Evolutionary conservation across 2,888 invertebrate genomes (phyloP), one percentile per base, ranked within the genome.

Genomic region (Drosophila helvetica): DNA sequence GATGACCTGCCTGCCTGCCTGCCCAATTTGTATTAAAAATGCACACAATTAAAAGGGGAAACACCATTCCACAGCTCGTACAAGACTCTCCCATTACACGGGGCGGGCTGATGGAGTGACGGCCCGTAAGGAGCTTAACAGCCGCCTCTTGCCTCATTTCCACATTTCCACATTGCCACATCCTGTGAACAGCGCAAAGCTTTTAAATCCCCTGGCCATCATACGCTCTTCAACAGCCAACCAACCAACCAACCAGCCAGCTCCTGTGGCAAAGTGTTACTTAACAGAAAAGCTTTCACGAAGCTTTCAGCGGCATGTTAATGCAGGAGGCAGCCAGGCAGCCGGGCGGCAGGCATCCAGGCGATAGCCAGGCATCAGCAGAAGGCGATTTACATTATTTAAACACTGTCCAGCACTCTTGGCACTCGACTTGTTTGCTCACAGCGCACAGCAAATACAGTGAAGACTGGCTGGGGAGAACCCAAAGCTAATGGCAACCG

Each of bases 121-220:
- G 38, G 80, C 78, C 71, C 79, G 75, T 67, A 60, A 58, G 59
- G 65, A 68, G 69, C 68, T 84, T 82, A 77, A 82, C 87, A 82
- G 82, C 50, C 25, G 50, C 59, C 48, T 51, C 56, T 67, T 66
- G 19, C 54, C 47, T 55, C 10, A n/a, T 18, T 17, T 17, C 17
- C 33, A 17, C 10, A n/a, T 18, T 17, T 17, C 17, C 33, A 17
- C 42, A n/a, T 22, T 17, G 22, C 75, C 83, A 82, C 86, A 78
- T 83, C 83, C 83, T 87, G 83, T 74, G 86, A 83, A 83, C 83
- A 83, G 54, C 70, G 65, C 57, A 83, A 83, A 83, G 83, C 83
- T 83, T 83, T 83, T 86, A 83, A 83, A 18, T 82, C 80, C 67
- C 68, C 73, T 56, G 38, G n/a, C 38, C 7, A n/a, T 38, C 15